Evolutionary conservation across 2,888 invertebrate genomes (phyloP).

Genomic region (Entomobrya multifasciata): DNA sequence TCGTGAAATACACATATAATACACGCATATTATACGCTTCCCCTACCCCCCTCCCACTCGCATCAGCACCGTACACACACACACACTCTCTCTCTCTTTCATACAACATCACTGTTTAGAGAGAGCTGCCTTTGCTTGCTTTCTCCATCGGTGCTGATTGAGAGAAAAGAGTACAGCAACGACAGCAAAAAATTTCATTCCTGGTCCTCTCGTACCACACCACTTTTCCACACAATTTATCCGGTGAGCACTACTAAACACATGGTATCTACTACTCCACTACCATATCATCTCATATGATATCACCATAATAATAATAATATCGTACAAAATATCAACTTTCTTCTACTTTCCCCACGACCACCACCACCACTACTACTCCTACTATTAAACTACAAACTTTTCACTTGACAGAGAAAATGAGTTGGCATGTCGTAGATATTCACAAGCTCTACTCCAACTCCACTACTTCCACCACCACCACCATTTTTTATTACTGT

Average conservation of each 20-base stretch:
- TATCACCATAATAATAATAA: too few species aligned
- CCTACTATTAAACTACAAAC: too few species aligned
- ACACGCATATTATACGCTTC: background rate
- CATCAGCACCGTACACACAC: background rate
- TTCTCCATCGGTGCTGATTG: background rate
- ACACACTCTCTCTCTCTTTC: too few species aligned
- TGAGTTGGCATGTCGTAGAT: too few species aligned
- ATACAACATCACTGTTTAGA: background rate
- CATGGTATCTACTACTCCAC: background rate
- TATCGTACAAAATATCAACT: background rate
- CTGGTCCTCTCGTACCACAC: too few species aligned
- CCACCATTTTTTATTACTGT: background rate
- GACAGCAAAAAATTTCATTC: too few species aligned
- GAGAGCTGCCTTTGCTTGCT: background rate
- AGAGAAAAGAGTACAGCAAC: too few species aligned
- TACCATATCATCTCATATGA: too few species aligned
- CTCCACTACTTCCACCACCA: background rate
- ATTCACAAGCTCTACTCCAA: constrained; percentile 5
- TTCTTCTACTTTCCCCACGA: too few species aligned
- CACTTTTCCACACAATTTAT: constrained; percentile 28
- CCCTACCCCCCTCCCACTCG: background rate
- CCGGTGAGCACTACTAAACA: background rate
- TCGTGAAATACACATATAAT: too few species aligned
- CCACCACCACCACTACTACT: too few species aligned
- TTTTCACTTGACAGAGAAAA: too few species aligned